These are phyloP conservation scores for Tetropium fuscum DNA, from an alignment of 2,888 invertebrate genomes.

Conservation along the genomic window DNA sequence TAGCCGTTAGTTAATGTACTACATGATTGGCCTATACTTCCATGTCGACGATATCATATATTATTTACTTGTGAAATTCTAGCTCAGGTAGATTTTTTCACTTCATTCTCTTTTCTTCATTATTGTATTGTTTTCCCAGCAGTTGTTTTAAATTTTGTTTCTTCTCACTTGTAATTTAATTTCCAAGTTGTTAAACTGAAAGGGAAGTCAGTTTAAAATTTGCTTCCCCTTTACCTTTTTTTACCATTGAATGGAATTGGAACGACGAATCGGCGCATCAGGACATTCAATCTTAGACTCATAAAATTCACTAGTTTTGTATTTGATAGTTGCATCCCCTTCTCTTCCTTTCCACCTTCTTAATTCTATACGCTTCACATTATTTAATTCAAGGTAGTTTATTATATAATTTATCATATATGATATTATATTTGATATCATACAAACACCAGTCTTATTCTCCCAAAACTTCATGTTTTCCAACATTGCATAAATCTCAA, in stretches of 20 bases:
- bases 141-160: constrained; percentile 5
- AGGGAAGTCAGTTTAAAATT: constrained; percentile 3
- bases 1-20: too few species aligned
- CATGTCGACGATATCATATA: background rate
- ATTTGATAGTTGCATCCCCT: background rate
- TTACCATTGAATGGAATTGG: constrained; percentile 3
- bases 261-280: too few species aligned
- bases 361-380: background rate
- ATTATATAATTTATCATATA: background rate
- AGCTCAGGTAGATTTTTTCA: constrained; percentile 4
- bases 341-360: background rate
- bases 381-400: background rate
- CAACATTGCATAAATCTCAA: background rate
- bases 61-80: background rate
- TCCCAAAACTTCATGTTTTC: background rate
- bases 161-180: constrained; percentile 2
- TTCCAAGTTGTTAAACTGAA: background rate
- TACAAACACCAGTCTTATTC: background rate
- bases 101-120: constrained; percentile 3
- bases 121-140: constrained; percentile 3
- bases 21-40: too few species aligned
- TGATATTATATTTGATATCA: background rate
- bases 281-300: background rate
- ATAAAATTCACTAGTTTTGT: constrained; percentile 2
- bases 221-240: background rate